These are phyloP conservation scores for Graptemys geographica DNA, from an alignment of 2,797 vertebrate species.

Conservation along the genomic window DNA sequence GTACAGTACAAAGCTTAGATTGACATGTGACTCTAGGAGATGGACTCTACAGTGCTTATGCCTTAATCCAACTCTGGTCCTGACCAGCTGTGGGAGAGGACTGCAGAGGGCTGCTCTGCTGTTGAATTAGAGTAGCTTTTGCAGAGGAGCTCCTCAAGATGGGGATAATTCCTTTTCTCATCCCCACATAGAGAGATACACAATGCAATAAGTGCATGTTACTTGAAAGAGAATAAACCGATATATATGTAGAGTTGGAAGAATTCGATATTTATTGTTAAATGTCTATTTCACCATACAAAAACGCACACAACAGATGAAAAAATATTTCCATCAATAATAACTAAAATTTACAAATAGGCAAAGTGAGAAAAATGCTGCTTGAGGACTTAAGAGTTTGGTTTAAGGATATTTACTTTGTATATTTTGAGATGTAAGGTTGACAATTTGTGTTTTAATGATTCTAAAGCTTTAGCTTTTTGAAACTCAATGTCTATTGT, in stretches of 20 bases:
- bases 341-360: background rate
- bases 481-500: too few species aligned
- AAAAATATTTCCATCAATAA: background rate
- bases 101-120: background rate
- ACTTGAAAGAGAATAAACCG: background rate
- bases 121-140: background rate
- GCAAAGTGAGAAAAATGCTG: background rate
- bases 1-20: background rate
- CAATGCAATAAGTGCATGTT: background rate
- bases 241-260: background rate
- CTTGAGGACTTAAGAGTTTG: too few species aligned
- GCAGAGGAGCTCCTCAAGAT: background rate
- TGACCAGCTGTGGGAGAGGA: background rate
- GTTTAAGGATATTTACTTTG: too few species aligned
- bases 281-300: background rate
- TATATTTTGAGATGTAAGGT: too few species aligned
- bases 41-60: fast-evolving
- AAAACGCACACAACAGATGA: background rate
- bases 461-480: too few species aligned
- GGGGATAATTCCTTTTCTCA: background rate
- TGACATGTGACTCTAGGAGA: background rate
- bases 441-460: too few species aligned
- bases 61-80: background rate
- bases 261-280: background rate
- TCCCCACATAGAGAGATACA: background rate